Evolutionary conservation across 2,797 vertebrate genomes (phyloP).

Genomic region (Tinamus major): DNA sequence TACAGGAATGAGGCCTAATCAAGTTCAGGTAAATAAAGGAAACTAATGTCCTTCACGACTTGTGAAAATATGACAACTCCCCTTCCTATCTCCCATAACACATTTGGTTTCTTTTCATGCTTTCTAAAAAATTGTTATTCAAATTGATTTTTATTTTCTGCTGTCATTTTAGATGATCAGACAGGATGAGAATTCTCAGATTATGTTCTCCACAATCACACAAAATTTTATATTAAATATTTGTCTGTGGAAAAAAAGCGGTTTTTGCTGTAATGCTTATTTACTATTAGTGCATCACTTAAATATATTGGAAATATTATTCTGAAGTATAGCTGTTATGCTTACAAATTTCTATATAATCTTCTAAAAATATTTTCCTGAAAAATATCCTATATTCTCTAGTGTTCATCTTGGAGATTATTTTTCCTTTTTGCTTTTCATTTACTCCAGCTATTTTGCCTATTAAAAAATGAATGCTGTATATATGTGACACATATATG

Average conservation of each 20-base stretch:
- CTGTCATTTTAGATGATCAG: not conserved
- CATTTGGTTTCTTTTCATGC: not conserved
- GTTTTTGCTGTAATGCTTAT: not conserved
- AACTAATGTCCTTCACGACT: not conserved
- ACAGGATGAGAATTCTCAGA: not conserved
- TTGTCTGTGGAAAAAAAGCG: not conserved
- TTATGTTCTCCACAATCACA: not conserved
- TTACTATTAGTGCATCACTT: not conserved
- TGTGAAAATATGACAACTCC: not conserved
- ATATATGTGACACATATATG: not conserved
- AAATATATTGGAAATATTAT: not conserved
- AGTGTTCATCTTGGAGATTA: not conserved
- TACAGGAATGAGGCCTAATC: not conserved
- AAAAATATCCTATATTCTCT: not conserved
- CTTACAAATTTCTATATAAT: not conserved
- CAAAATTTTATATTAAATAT: not conserved
- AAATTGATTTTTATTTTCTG: not conserved
- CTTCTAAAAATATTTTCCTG: not conserved
- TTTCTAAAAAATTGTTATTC: not conserved
- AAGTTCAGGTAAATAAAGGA: not conserved
- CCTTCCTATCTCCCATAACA: no score
- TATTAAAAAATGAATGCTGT: not conserved
- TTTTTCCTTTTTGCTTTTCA: not conserved
- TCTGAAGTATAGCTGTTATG: not conserved
- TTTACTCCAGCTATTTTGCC: not conserved